phyloP scores from a whole-genome alignment of 2,797 vertebrate genomes.

The Cynodonichthys magdalenae region DNA sequence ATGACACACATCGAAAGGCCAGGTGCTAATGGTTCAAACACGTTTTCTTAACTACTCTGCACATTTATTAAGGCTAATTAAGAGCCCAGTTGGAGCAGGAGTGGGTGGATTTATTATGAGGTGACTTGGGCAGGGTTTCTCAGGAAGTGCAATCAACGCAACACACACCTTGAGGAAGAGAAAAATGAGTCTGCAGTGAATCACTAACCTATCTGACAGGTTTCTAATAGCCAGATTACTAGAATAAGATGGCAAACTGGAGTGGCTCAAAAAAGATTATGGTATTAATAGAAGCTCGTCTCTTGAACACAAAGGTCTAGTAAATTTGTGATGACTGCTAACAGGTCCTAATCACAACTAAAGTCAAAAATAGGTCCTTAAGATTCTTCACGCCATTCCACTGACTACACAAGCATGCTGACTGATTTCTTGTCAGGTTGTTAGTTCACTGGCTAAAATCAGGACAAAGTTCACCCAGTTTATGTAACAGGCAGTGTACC shows the following conservation, averaged over 20 bases:
- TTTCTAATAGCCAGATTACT: conserved; percentile 24
- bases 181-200: conserved; percentile 19
- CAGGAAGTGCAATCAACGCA: conserved; percentile 1
- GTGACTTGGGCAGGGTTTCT: conserved; percentile 29
- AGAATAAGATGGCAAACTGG: neutral
- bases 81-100: conserved; percentile 33
- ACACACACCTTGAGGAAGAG: conserved; percentile 1
- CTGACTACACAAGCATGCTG: no score
- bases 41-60: conserved; percentile 24
- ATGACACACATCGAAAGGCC: neutral
- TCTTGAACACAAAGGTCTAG: neutral
- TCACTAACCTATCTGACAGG: conserved; percentile 47
- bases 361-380: neutral
- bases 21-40: no score
- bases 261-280: neutral
- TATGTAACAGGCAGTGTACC: neutral
- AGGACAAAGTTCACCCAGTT: conserved; percentile 3
- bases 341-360: neutral
- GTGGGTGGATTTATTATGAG: conserved; percentile 10
- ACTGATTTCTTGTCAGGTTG: neutral
- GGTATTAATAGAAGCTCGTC: neutral
- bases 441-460: conserved; percentile 1
- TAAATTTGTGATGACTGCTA: neutral
- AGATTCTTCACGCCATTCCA: neutral
- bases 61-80: conserved; percentile 43